Evolutionary conservation across 2,113 vertebrate genomes (phyloP).

Genomic region (Sialia sialis): DNA sequence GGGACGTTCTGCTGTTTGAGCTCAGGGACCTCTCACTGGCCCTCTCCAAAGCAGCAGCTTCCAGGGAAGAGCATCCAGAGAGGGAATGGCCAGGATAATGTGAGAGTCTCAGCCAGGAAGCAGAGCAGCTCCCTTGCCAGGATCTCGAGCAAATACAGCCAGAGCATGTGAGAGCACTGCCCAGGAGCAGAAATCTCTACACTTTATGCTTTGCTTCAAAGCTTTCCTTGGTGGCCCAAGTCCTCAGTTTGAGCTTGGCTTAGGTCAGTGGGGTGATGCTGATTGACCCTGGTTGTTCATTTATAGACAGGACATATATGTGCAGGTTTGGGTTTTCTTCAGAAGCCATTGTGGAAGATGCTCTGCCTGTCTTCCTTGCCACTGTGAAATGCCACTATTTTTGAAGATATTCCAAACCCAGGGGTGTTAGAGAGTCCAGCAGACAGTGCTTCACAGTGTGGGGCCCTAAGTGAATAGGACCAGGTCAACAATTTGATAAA

Average conservation of each 20-base stretch:
- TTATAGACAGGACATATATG: neutral
- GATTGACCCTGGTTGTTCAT: neutral
- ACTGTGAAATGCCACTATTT: neutral
- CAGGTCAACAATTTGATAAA: neutral
- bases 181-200: neutral
- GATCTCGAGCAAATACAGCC: neutral
- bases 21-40: neutral
- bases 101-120: neutral
- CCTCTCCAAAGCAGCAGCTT: neutral
- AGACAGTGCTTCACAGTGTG: neutral
- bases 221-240: neutral
- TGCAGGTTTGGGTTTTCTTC: neutral
- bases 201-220: neutral
- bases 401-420: neutral
- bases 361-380: neutral
- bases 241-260: neutral
- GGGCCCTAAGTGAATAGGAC: neutral
- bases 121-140: neutral
- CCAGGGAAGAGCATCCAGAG: neutral
- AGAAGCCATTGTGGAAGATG: neutral
- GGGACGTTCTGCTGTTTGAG: neutral
- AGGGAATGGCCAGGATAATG: rapidly evolving
- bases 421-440: neutral
- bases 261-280: neutral
- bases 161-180: neutral